Percentiles rank a stretch among this genome's conserved stretches.
These are phyloP conservation scores for Macaria liturata DNA, from an alignment of 2,888 invertebrate genomes.

Conservation along the genomic window DNA sequence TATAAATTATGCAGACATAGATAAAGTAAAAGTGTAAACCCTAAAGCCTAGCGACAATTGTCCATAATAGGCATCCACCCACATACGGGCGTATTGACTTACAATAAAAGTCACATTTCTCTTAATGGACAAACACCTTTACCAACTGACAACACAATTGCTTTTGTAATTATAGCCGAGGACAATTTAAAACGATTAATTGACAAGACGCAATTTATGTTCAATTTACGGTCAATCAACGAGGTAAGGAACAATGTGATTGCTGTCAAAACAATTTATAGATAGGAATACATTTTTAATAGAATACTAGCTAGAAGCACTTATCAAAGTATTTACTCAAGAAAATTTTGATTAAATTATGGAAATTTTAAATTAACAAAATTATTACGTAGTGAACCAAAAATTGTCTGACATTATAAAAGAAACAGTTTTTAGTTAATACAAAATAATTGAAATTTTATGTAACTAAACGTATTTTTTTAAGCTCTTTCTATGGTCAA, in stretches of 20 bases:
- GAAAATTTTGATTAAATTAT: no score
- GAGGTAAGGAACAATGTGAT: neutral
- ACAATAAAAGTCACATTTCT: slow-evolving; percentile 80
- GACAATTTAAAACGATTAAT: slow-evolving; percentile 8
- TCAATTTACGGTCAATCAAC: slow-evolving; percentile 1
- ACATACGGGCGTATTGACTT: slow-evolving; percentile 79
- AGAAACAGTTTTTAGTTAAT: no score
- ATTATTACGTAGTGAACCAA: no score
- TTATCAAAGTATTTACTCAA: no score
- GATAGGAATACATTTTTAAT: neutral
- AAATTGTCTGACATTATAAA: no score
- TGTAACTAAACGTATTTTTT: no score
- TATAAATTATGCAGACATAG: no score
- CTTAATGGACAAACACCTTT: slow-evolving; percentile 67
- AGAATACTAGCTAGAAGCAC: no score
- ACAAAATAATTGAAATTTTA: no score
- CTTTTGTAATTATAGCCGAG: slow-evolving; percentile 18
- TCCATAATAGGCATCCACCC: slow-evolving; percentile 65
- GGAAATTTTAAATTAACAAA: no score
- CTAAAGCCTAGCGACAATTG: slow-evolving; percentile 55
- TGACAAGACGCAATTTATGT: slow-evolving; percentile 4
- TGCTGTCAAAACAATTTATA: neutral
- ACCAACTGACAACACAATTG: slow-evolving; percentile 37
- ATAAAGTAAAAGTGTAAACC: slow-evolving; percentile 7
- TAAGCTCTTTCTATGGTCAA: no score